Evolutionary conservation across 2,888 invertebrate genomes (phyloP).

Genomic region (Lithophane leautieri): DNA sequence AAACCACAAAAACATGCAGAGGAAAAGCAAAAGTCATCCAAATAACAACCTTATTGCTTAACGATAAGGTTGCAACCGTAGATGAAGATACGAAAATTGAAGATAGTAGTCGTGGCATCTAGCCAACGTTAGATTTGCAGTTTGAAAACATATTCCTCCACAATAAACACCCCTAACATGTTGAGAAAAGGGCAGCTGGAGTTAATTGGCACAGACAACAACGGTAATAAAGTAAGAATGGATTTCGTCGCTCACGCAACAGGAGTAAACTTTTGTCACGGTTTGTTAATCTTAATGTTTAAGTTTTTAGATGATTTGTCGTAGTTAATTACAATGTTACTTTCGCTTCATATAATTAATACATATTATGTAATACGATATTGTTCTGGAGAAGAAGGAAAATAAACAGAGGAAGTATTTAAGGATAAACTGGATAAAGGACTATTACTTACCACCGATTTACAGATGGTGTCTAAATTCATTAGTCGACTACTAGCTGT

Average conservation of each 20-base stretch:
- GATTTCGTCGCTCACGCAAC: constrained; percentile 87
- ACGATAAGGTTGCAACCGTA: constrained; percentile 64
- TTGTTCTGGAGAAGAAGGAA: constrained; percentile 1
- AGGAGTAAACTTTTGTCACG: constrained; percentile 87
- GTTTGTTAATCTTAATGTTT: constrained; percentile 86
- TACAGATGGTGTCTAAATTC: not conserved
- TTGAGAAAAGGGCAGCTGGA: constrained; percentile 67
- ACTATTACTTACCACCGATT: no score
- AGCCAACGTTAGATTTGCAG: constrained; percentile 79
- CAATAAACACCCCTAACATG: constrained; percentile 75
- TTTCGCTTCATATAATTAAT: constrained; percentile 40
- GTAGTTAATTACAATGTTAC: constrained; percentile 54
- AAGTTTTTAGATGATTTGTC: constrained; percentile 80
- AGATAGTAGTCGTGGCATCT: constrained; percentile 71
- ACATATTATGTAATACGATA: constrained; percentile 6
- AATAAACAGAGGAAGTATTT: constrained; percentile 15
- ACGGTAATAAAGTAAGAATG: constrained; percentile 75
- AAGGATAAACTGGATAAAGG: not conserved
- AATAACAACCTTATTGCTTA: constrained; percentile 67
- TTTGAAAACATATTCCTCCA: constrained; percentile 72
- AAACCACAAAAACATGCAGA: constrained; percentile 59
- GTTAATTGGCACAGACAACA: constrained; percentile 58
- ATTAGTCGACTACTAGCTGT: not conserved
- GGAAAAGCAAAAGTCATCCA: constrained; percentile 27
- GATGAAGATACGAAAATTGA: constrained; percentile 48